Percentiles rank a stretch among this genome's conserved stretches.
phyloP scores from a whole-genome alignment of 2,113 vertebrate genomes.

The Pterocles orientalis region DNA sequence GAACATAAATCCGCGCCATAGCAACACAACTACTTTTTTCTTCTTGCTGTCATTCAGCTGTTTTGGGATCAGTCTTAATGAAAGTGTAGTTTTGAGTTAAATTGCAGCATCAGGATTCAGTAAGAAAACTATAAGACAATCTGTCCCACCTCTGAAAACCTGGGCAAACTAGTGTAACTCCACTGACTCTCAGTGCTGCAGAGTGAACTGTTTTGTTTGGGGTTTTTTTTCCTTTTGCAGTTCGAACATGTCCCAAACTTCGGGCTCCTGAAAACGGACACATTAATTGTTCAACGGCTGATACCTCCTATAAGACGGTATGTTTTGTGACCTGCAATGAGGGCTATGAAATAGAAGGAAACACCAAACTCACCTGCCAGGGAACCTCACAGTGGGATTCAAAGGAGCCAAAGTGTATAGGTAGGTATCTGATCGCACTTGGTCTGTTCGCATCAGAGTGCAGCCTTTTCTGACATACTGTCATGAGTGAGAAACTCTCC shows the following conservation, averaged over 20 bases:
- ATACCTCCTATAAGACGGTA: constrained; percentile 78
- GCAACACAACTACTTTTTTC: neutral
- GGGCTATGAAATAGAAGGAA: constrained; percentile 88
- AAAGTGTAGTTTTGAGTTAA: neutral
- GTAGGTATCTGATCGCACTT: constrained; percentile 77
- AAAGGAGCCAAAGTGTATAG: constrained; percentile 88
- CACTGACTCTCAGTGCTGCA: neutral
- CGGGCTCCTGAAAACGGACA: constrained; percentile 78
- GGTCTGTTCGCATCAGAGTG: neutral
- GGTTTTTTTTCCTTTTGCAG: constrained; percentile 67
- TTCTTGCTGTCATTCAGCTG: neutral
- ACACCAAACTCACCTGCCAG: constrained; percentile 84
- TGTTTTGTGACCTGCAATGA: constrained; percentile 86
- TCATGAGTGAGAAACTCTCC: neutral
- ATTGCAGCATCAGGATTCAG: neutral
- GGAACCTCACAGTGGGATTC: constrained; percentile 89
- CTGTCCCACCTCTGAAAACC: neutral
- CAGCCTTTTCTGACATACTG: neutral
- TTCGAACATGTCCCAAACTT: constrained; percentile 86
- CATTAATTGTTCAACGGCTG: constrained; percentile 82
- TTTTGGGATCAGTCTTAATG: neutral
- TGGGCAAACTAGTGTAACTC: neutral
- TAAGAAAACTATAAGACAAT: neutral
- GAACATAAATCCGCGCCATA: neutral
- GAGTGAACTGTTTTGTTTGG: neutral